Evolutionary conservation across 2,797 vertebrate genomes (phyloP).

Genomic region (Melanitta fusca): DNA sequence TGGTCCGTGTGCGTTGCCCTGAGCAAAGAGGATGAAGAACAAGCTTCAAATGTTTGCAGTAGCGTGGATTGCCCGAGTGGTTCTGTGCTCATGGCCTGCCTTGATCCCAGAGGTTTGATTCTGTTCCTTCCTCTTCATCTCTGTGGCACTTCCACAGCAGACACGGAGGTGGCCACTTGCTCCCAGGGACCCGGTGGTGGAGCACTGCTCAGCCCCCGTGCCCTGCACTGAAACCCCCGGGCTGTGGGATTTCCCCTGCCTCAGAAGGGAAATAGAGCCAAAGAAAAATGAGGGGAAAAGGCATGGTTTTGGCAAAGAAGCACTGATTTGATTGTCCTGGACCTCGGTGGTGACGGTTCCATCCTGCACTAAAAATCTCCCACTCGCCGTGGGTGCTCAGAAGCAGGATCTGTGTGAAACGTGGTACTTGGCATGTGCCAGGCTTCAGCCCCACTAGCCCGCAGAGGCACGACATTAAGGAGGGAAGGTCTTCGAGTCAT

Average conservation of each 20-base stretch:
- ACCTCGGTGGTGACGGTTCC: no score
- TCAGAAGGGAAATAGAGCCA: background rate
- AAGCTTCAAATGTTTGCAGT: background rate
- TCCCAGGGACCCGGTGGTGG: rapidly evolving
- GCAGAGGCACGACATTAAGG: rapidly evolving
- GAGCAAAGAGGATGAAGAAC: background rate
- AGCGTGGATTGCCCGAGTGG: background rate
- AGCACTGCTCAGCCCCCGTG: background rate
- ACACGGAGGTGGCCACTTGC: rapidly evolving
- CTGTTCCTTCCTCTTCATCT: background rate
- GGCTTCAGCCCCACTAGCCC: no score
- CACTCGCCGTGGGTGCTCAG: background rate
- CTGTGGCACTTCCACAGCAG: background rate
- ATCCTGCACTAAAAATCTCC: background rate
- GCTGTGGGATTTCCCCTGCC: background rate
- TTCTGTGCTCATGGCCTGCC: background rate
- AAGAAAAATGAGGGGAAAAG: background rate
- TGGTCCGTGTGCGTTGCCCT: no score
- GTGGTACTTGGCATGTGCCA: rapidly evolving
- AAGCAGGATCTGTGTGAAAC: rapidly evolving
- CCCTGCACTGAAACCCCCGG: rapidly evolving
- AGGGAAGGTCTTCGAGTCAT: background rate
- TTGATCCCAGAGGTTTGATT: rapidly evolving
- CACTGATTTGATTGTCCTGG: background rate
- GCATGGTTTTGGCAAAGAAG: background rate